A percentile compares a stretch with the other conserved stretches of the same genome.
These are phyloP conservation scores for Melanotaenia maccullochi DNA, from an alignment of 2,797 vertebrate species.

Conservation along the genomic window DNA sequence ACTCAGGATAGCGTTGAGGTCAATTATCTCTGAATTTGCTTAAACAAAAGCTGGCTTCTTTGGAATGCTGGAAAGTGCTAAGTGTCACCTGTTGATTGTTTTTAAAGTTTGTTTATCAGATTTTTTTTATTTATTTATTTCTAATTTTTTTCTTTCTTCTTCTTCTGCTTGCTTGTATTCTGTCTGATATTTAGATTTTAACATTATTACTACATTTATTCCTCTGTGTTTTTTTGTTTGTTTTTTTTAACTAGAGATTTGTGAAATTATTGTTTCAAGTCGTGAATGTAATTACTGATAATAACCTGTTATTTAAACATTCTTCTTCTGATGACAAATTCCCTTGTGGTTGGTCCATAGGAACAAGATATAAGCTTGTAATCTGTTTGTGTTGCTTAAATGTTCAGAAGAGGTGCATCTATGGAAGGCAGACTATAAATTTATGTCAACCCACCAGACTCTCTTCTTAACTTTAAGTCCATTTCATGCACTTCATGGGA, in stretches of 20 bases:
- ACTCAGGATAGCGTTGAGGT: slow-evolving; percentile 65
- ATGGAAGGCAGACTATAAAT: too few relatives aligned
- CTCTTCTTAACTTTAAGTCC: not conserved
- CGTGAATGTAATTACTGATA: not conserved
- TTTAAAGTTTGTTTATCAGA: slow-evolving; percentile 28
- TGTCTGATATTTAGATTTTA: not conserved
- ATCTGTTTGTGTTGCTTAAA: too few relatives aligned
- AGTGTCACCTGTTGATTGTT: slow-evolving; percentile 47
- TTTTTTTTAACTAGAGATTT: not conserved
- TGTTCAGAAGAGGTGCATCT: too few relatives aligned
- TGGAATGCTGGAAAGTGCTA: slow-evolving; percentile 52
- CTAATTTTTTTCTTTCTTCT: slow-evolving; percentile 8
- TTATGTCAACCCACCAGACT: too few relatives aligned
- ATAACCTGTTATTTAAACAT: not conserved
- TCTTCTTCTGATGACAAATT: not conserved
- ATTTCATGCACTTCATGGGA: too few relatives aligned
- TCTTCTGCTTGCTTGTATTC: not conserved
- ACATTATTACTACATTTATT: not conserved
- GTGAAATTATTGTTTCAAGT: too few relatives aligned
- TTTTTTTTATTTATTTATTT: slow-evolving; percentile 23
- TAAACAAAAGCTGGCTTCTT: slow-evolving; percentile 31
- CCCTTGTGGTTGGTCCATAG: not conserved
- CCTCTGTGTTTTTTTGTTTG: not conserved
- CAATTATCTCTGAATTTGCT: slow-evolving; percentile 79
- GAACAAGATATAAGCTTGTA: too few relatives aligned